Base-by-base conservation (phyloP, 2,888 invertebrate species). In the Heterodera filipjevi region DNA sequence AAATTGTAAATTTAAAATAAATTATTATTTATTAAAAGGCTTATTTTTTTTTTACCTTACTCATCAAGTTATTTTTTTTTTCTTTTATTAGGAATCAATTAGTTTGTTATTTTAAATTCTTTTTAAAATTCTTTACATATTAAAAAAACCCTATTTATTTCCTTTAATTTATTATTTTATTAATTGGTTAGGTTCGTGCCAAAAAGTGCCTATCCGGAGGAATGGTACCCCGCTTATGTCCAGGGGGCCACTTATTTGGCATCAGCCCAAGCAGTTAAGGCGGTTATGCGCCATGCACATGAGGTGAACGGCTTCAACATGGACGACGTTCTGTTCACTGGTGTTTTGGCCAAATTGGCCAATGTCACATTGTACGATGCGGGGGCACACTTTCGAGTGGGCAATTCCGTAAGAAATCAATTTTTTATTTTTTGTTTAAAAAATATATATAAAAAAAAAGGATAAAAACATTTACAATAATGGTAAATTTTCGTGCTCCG, bases 271-370 rank as follows among this genome's bases (percentile, higher is more conserved):
- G 75, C 75, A 32, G 64, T 75, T 72, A 30, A 16, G 0, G 49
- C 59, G 14, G 73, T 70, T 16, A 44, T 49, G 59, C 35, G 46
- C 14, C n/a, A 35, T n/a, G 39, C 19, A 14, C 44, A 46, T 33
- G 66, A 49, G 32, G 71, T 66, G 66, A 19, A 64, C 66, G 77
- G 71, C 16, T 77, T 77, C 66, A 49, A 71, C 73, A 71, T 77
- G 71, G 77, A 77, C 16, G 77, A 77, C 73, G 53, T 66, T 22
- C 30, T 77, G 19, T 77, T 71, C 73, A 77, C 77, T 27, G 77
- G 77, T 44, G 14, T 77, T 66, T 68, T 76, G 70, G 70, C 77
- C 33, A 71, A 66, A n/a, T 44, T 68, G 44, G 77, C 77, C 35
- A 68, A 68, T 53, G 77, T 76, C 2, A 66, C 32, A 14, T 33